Percentiles rank a stretch among this genome's conserved stretches.
Conservation (phyloP, 2,888 invertebrate species). For the Alloscopus bannaensis region DNA sequence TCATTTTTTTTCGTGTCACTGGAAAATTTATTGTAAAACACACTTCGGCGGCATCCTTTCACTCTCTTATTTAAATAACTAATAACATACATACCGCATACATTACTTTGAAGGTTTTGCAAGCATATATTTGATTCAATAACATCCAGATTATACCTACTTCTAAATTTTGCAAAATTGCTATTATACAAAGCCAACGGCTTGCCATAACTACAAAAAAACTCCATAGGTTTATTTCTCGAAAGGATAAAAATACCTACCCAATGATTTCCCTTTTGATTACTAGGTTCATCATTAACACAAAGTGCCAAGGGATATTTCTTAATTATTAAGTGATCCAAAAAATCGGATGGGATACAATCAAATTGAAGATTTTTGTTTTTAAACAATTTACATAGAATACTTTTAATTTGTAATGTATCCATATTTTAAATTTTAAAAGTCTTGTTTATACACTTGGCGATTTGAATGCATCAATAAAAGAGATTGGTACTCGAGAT, state of each 20-base stretch:
- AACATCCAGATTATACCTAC: conserved; percentile 3
- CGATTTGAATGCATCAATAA: conserved; percentile 52
- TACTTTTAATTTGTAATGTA: conserved; percentile 20
- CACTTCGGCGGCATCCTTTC: not conserved
- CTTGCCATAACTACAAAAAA: conserved; percentile 45
- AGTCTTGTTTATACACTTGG: conserved; percentile 58
- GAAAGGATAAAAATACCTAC: conserved; percentile 13
- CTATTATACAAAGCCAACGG: conserved; percentile 31
- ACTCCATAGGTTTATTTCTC: conserved; percentile 2
- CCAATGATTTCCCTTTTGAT: conserved; percentile 49
- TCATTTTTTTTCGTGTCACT: conserved; percentile 33
- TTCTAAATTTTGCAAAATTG: conserved; percentile 47
- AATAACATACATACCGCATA: conserved; percentile 51
- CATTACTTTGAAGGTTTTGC: conserved; percentile 15
- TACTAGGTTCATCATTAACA: conserved; percentile 32
- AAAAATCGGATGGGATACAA: conserved; percentile 42
- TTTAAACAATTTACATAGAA: conserved; percentile 12
- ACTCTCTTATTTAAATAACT: conserved; percentile 32
- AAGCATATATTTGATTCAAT: conserved; percentile 12
- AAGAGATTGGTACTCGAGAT: conserved; percentile 51
- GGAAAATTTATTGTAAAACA: conserved; percentile 28
- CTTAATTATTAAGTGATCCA: conserved; percentile 13
- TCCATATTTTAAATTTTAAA: conserved; percentile 38
- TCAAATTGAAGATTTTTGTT: not conserved
- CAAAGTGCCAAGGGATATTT: conserved; percentile 30